Percentiles rank a stretch among this genome's conserved stretches.
Conservation (phyloP, 2,888 invertebrate genomes). For the Calephelis perditalis region DNA sequence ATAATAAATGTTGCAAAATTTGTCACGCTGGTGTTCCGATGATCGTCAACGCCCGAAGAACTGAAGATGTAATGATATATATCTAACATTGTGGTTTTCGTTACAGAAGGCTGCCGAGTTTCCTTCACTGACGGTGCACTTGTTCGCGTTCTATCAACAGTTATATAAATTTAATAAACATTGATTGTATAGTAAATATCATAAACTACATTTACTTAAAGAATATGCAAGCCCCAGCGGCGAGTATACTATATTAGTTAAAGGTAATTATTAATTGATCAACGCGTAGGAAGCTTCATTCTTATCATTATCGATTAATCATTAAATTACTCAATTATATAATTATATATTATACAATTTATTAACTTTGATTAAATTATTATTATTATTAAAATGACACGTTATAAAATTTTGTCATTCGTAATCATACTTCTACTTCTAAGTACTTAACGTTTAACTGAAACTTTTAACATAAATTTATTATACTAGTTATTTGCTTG, state of each 20-base stretch:
- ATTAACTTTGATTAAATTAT: conserved; percentile 79
- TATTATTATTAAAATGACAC: conserved; percentile 77
- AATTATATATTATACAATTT: conserved; percentile 76
- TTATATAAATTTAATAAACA: conserved; percentile 69
- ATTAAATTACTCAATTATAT: conserved; percentile 79
- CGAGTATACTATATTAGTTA: conserved; percentile 83
- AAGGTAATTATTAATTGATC: conserved; percentile 79
- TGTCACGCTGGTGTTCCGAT: no score
- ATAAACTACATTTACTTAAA: conserved; percentile 63
- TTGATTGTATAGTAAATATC: conserved; percentile 72
- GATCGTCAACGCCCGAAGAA: no score
- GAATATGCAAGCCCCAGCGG: conserved; percentile 66
- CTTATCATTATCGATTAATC: conserved; percentile 78
- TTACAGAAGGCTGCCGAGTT: conserved; percentile 49
- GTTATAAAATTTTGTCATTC: conserved; percentile 78
- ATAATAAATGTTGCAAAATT: no score
- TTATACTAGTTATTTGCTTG: conserved; percentile 79
- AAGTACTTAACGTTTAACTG: conserved; percentile 75
- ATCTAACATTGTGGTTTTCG: conserved; percentile 19
- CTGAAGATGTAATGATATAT: background rate
- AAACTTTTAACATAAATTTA: conserved; percentile 77
- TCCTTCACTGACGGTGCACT: conserved; percentile 50
- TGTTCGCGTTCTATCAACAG: conserved; percentile 64
- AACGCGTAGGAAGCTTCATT: conserved; percentile 79
- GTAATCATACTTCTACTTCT: conserved; percentile 78